Percentiles rank a stretch among this genome's conserved stretches.
Evolutionary conservation across 2,888 invertebrate genomes (phyloP).

Genomic region (Tetragonula carbonaria): DNA sequence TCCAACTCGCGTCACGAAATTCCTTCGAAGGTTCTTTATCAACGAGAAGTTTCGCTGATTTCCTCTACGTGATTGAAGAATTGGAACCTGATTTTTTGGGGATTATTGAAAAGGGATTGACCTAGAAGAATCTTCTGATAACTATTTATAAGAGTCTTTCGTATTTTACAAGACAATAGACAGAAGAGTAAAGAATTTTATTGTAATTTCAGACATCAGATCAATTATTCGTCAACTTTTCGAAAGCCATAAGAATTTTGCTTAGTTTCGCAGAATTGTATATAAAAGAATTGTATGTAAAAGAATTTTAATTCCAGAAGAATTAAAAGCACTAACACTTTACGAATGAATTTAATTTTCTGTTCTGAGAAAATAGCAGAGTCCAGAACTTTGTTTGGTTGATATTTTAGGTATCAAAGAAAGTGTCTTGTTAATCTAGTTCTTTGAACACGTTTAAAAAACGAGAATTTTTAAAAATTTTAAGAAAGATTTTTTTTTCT

Average conservation of each 20-base stretch:
- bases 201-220: too few relatives aligned
- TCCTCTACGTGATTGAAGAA: accelerated
- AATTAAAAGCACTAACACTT: too few relatives aligned
- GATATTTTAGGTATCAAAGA: background rate
- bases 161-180: too few relatives aligned
- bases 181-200: too few relatives aligned
- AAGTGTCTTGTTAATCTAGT: background rate
- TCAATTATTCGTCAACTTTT: background rate
- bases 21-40: background rate
- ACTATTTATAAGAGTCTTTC: too few relatives aligned
- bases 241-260: background rate
- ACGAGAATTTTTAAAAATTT: background rate
- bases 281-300: too few relatives aligned
- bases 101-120: background rate
- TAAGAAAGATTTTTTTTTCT: background rate
- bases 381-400: too few relatives aligned
- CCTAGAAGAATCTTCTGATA: too few relatives aligned
- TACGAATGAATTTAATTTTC: too few relatives aligned
- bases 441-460: background rate
- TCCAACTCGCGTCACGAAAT: background rate
- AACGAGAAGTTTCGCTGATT: background rate
- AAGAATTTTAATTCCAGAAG: too few relatives aligned
- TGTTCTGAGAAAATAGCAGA: too few relatives aligned
- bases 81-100: background rate
- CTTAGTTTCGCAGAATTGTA: background rate